Evolutionary conservation across 2,113 vertebrate genomes (phyloP).

Genomic region (Poecilia latipinna): DNA sequence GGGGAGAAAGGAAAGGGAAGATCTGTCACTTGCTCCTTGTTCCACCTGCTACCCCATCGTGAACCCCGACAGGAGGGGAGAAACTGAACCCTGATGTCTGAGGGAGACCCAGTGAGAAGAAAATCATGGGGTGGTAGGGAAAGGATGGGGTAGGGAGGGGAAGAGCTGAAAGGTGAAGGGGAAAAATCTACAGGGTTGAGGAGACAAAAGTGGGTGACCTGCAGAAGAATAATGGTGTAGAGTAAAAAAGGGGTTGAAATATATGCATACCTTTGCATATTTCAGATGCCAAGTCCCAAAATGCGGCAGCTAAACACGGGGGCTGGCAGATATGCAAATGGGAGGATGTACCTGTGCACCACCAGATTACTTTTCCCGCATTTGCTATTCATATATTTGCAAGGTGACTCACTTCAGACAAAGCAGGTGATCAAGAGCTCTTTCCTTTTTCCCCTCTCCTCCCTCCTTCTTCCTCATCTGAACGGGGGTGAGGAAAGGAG

Average conservation of each 20-base stretch:
- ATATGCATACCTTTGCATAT: constrained; percentile 67
- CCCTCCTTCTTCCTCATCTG: constrained; percentile 44
- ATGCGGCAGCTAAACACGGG: constrained; percentile 69
- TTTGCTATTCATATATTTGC: constrained; percentile 88
- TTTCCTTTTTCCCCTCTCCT: constrained; percentile 48
- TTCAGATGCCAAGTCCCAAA: constrained; percentile 66
- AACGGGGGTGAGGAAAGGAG: constrained; percentile 52
- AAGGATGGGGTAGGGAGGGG: neutral
- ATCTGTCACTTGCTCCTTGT: constrained; percentile 75
- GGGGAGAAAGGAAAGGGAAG: constrained; percentile 48
- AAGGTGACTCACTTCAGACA: constrained; percentile 87
- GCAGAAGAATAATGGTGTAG: constrained; percentile 31
- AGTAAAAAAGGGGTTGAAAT: constrained; percentile 45
- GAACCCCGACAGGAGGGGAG: constrained; percentile 47
- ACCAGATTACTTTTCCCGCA: constrained; percentile 82
- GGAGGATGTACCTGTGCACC: constrained; percentile 70
- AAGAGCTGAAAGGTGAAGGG: constrained; percentile 35
- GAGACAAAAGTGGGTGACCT: constrained; percentile 46
- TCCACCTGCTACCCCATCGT: constrained; percentile 79
- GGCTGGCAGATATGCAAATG: constrained; percentile 84
- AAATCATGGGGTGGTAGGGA: constrained; percentile 10
- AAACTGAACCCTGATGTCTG: constrained; percentile 67
- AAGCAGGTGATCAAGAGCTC: constrained; percentile 81
- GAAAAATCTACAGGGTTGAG: constrained; percentile 47
- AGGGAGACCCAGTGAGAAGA: constrained; percentile 41